These are phyloP conservation scores for Aptenodytes patagonicus DNA, from an alignment of 2,113 vertebrate genomes.

Conservation along the genomic window DNA sequence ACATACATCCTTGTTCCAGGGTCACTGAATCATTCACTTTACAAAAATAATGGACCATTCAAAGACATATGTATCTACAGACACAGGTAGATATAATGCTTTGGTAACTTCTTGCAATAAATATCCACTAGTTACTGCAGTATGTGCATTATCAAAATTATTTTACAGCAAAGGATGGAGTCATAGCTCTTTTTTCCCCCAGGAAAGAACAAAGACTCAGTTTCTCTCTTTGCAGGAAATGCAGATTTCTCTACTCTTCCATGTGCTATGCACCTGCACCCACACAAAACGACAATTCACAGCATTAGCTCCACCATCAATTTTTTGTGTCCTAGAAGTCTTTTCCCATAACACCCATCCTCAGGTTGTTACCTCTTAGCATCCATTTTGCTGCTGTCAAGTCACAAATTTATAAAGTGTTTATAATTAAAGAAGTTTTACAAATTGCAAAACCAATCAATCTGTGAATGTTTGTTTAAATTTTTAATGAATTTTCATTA, in stretches of 20 bases:
- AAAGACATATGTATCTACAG: neutral
- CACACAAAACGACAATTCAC: neutral
- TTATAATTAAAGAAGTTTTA: neutral
- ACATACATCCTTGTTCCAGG: neutral
- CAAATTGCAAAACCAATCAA: neutral
- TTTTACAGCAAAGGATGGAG: neutral
- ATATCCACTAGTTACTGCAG: neutral
- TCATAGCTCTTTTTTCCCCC: neutral
- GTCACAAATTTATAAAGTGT: neutral
- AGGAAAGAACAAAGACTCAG: neutral
- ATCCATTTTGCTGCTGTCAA: neutral
- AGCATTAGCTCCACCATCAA: neutral
- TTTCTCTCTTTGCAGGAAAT: neutral
- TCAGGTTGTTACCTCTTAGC: neutral
- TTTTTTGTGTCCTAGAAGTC: neutral
- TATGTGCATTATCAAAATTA: neutral
- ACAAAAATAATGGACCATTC: neutral
- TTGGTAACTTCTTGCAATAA: neutral
- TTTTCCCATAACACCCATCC: neutral
- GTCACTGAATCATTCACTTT: neutral
- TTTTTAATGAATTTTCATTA: neutral
- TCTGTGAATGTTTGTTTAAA: neutral
- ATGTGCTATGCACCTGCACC: neutral
- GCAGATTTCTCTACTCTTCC: neutral
- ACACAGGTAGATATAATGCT: neutral